Conservation (phyloP, 2,888 invertebrate species). For the Limenitis camilla region DNA sequence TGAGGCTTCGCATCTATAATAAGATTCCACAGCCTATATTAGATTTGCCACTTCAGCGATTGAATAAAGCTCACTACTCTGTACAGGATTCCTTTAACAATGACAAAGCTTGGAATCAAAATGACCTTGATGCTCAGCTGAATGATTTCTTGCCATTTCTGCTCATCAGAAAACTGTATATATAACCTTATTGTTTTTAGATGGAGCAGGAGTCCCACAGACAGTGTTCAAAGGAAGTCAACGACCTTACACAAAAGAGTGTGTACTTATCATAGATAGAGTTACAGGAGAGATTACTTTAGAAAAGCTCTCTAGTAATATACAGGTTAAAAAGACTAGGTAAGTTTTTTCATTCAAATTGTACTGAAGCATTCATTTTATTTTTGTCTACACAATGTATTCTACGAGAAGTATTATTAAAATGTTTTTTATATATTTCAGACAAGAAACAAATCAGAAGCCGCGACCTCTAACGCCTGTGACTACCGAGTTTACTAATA, state of each 20-base stretch:
- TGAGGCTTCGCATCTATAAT: no score
- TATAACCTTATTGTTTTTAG: no score
- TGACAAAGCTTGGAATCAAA: no score
- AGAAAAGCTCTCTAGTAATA: conserved; percentile 92
- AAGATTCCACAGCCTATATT: no score
- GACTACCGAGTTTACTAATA: conserved; percentile 63
- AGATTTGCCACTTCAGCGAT: no score
- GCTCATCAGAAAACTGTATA: no score
- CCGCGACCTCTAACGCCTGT: conserved; percentile 59
- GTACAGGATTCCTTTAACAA: no score
- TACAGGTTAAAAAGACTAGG: conserved; percentile 94
- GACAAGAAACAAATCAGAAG: conserved; percentile 60
- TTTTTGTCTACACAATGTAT: not conserved
- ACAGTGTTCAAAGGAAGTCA: conserved; percentile 97
- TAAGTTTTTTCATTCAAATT: conserved; percentile 34
- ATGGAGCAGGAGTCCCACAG: conserved; percentile 91
- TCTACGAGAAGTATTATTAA: not conserved
- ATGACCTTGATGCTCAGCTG: no score
- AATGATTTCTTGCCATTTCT: no score
- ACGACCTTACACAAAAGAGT: conserved; percentile 93
- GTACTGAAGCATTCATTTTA: not conserved
- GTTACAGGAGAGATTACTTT: conserved; percentile 94
- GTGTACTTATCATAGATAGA: conserved; percentile 94
- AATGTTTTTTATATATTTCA: conserved; percentile 25
- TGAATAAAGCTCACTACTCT: no score